Evolutionary conservation across 1,140 invertebrate genomes (phyloP).

Genomic region (Drosophila elegans): DNA sequence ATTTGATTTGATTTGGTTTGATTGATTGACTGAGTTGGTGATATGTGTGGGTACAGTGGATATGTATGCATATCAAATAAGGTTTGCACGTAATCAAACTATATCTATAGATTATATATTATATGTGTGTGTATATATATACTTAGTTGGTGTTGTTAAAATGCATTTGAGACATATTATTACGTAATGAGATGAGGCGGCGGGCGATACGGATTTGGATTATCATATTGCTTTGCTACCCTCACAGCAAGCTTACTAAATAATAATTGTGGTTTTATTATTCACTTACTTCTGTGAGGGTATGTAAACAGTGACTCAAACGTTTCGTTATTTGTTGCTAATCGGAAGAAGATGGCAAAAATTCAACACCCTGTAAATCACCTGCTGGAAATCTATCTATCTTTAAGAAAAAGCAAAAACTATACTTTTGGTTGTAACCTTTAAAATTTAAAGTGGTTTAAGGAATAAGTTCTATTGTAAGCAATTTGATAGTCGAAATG

Average conservation of each 20-base stretch:
- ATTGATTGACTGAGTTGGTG: slow-evolving; percentile 58
- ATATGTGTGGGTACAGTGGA: slow-evolving; percentile 63
- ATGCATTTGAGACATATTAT: slow-evolving; percentile 80
- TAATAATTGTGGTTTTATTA: background rate
- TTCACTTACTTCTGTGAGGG: slow-evolving; percentile 20
- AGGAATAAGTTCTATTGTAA: too few species aligned
- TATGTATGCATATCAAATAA: slow-evolving; percentile 57
- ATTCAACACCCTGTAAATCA: slow-evolving; percentile 6
- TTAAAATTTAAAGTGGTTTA: background rate
- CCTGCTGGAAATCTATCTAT: slow-evolving; percentile 5
- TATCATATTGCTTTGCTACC: slow-evolving; percentile 40
- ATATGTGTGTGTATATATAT: slow-evolving; percentile 47
- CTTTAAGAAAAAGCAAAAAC: background rate
- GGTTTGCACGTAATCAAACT: slow-evolving; percentile 60
- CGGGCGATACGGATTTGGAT: slow-evolving; percentile 70
- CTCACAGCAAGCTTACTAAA: slow-evolving; percentile 20
- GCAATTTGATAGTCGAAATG: too few species aligned
- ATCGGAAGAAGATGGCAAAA: slow-evolving; percentile 60
- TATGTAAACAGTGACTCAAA: slow-evolving; percentile 43
- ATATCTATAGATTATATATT: slow-evolving; percentile 54
- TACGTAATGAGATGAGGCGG: slow-evolving; percentile 82
- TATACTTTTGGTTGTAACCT: slow-evolving; percentile 7
- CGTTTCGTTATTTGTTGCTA: slow-evolving; percentile 21
- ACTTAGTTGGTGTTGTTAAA: slow-evolving; percentile 64
- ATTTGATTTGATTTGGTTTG: slow-evolving; percentile 38